Evolutionary conservation across 2,888 invertebrate species (phyloP), one percentile per base, ranked within the genome.

Genomic region (Steromphala cineraria): DNA sequence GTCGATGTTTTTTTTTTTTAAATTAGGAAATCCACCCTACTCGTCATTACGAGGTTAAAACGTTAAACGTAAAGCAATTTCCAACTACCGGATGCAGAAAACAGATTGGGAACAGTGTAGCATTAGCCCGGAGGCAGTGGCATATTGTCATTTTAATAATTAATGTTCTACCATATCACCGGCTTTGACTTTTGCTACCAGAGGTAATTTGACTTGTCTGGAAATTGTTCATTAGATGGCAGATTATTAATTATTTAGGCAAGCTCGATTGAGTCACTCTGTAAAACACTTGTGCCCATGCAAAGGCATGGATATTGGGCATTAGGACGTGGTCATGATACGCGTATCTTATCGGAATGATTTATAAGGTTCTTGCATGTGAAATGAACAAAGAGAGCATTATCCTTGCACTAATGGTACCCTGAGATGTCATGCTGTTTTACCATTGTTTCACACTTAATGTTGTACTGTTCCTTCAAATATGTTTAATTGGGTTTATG

Each of bases 121-220:
- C 17, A 62, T 62, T 28, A 62, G 24, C 28, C 62, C 28, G 10
- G 28, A 28, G 4, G 62, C 46, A 62, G 62, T 62, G 28, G 28
- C 62, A 62, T 62, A 62, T 13, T 62, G 24, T 24, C 62, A 62
- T 62, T 28, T 62, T 15, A 62, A 62, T 28, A 28, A 62, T 62
- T 62, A 62, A 62, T 62, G 62, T 28, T 17, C 62, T 62, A 62
- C 28, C 24, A 15, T 62, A 62, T 62, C 62, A 62, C 62, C 13
- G 62, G 62, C 62, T 28, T 62, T 62, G 62, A 62, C 62, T 62
- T 62, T 62, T 62, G 62, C 28, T 62, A 62, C 62, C 62, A 24
- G 62, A 24, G 13, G 62, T 62, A 62, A 62, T 62, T 62, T 62
- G 62, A 62, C 62, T 62, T 62, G 62, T 62, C 62, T 62, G 24